Evolutionary conservation across 2,888 invertebrate genomes (phyloP).

Genomic region (Synanthedon andrenaeformis): DNA sequence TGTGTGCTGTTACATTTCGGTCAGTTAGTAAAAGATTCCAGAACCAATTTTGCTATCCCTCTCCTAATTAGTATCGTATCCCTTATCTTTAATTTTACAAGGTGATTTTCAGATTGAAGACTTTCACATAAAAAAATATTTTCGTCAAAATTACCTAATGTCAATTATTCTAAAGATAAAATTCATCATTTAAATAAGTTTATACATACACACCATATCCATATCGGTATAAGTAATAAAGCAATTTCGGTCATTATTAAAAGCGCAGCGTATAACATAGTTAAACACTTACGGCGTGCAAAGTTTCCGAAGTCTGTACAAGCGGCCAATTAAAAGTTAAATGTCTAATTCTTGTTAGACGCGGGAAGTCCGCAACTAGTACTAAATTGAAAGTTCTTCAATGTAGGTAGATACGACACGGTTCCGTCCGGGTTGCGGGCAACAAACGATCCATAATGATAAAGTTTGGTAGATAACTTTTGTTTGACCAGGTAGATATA

Average conservation of each 20-base stretch:
- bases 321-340: slow-evolving; percentile 70
- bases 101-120: too few species aligned
- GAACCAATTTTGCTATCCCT: too few species aligned
- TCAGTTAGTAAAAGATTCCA: too few species aligned
- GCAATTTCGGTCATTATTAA: slow-evolving; percentile 8
- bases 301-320: slow-evolving; percentile 63
- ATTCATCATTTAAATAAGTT: too few species aligned
- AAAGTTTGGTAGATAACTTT: slow-evolving; percentile 13
- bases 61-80: too few species aligned
- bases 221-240: slow-evolving; percentile 1
- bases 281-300: slow-evolving; percentile 58
- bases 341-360: slow-evolving; percentile 68
- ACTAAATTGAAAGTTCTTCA: slow-evolving; percentile 48
- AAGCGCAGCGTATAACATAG: slow-evolving; percentile 38
- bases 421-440: neutral
- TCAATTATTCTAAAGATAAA: too few species aligned
- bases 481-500: neutral
- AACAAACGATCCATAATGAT: slow-evolving; percentile 4
- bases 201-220: neutral
- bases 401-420: neutral
- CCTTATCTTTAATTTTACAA: too few species aligned
- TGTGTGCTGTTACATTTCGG: too few species aligned
- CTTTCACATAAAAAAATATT: too few species aligned
- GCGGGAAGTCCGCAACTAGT: slow-evolving; percentile 57
- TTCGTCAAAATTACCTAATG: too few species aligned